Conservation (phyloP, 2,888 invertebrate genomes). For the Drosophila ezoana region DNA sequence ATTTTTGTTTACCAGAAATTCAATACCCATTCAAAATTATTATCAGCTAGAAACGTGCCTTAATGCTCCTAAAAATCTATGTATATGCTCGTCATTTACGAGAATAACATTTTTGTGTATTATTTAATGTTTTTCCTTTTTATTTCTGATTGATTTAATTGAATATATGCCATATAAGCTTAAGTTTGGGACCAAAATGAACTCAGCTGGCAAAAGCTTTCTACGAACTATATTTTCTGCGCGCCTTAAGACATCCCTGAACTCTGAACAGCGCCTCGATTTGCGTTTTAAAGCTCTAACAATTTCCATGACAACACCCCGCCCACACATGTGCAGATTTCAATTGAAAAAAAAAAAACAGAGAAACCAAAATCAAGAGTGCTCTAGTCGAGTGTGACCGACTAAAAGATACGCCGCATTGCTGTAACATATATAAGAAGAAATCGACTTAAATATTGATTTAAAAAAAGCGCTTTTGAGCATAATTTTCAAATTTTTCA, state of each 20-base stretch:
- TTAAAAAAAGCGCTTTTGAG: too few relatives aligned
- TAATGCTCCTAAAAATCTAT: background rate
- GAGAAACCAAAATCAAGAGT: background rate
- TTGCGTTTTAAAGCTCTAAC: conserved; percentile 20
- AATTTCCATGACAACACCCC: conserved; percentile 15
- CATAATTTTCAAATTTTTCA: too few relatives aligned
- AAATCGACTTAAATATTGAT: too few relatives aligned
- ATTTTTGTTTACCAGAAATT: conserved; percentile 1
- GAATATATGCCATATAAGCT: too few relatives aligned
- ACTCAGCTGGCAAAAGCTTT: conserved; percentile 20
- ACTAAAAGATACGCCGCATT: too few relatives aligned
- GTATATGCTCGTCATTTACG: background rate
- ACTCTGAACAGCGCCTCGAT: background rate
- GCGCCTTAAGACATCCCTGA: background rate
- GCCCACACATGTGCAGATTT: conserved; percentile 4
- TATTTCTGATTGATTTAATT: too few relatives aligned
- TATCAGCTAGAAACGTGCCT: background rate
- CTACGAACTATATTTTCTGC: background rate
- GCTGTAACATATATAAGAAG: too few relatives aligned
- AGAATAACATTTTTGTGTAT: background rate
- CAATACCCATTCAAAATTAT: background rate
- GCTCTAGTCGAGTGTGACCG: background rate
- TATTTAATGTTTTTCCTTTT: background rate
- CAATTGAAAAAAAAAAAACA: background rate
- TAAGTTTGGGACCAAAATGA: background rate